Evolutionary conservation across 2,888 invertebrate species (phyloP), one percentile per base, ranked within the genome.

Genomic region (Cetonia aurata): DNA sequence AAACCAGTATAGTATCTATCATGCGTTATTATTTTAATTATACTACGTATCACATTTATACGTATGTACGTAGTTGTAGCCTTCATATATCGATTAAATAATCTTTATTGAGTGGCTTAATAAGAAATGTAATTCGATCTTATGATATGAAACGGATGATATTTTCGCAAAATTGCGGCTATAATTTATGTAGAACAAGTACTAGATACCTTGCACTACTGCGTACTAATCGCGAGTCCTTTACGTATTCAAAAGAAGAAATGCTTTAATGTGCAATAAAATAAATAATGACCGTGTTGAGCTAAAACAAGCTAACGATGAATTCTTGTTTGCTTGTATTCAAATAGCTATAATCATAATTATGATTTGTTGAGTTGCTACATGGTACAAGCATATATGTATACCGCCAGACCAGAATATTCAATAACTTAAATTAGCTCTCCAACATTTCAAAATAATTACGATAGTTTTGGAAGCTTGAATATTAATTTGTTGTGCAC

Each of bases 241-340:
- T 42, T 42, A 44, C 19, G 57, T 19, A n/a, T 19, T 56, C 37
- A 56, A 44, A 59, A 42, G 17, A 44, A 59, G 17, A 44, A 59
- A 59, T 17, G 19, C 17, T 42, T 59, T 44, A 59, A 17, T 44
- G 37, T 59, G 42, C 25, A 59, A 59, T 59, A 59, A 59, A 59
- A 59, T 59, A 44, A 59, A 42, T 59, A 59, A 59, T 44, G 57
- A 59, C 37, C 57, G 17, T 59, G 57, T 59, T 42, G 44, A 19
- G 19, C 19, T 44, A 44, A 59, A 59, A 42, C 42, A 44, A 59
- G 57, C 57, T 59, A 59, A 42, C 19, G 19, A 59, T 17, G 10
- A 25, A 17, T 44, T n/a, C 57, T 59, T 13, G 42, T 25, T 12
- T 33, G 42, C 57, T 42, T 59, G 57, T 42, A 59, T 59, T 13